phyloP scores from a whole-genome alignment of 53 echinoderm and acorn worm species.

The Holothuria leucospilota region DNA sequence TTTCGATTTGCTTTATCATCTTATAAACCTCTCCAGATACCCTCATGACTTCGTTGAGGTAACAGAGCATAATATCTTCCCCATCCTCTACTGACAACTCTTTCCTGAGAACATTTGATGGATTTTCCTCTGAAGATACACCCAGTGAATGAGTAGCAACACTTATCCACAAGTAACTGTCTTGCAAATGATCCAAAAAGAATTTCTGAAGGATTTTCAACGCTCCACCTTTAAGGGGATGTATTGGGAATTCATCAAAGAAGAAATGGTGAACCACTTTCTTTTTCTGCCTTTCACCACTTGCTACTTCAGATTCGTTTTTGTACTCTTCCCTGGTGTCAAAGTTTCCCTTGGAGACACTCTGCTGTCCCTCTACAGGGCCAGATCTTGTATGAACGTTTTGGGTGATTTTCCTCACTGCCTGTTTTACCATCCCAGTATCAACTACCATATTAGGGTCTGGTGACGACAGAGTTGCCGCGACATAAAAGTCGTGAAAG shows the following conservation, averaged over 20 bases:
- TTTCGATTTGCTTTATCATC: conserved; percentile 11
- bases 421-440: neutral
- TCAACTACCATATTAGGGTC: neutral
- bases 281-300: neutral
- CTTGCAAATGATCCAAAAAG: neutral
- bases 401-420: neutral
- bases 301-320: too few species aligned
- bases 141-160: conserved; percentile 43
- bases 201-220: neutral
- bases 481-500: neutral
- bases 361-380: too few species aligned
- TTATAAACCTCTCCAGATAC: neutral
- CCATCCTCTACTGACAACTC: neutral
- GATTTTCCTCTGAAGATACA: neutral
- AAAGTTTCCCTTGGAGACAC: too few species aligned
- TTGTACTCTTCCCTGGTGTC: too few species aligned
- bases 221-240: conserved; percentile 1
- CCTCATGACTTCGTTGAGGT: conserved; percentile 25
- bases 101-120: neutral
- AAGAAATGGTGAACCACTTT: conserved; percentile 27
- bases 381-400: neutral
- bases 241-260: conserved; percentile 39
- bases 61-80: neutral
- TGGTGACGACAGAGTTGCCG: neutral
- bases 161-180: conserved; percentile 11